Percentiles rank a stretch among this genome's conserved stretches.
These are phyloP conservation scores for Drosophila bifasciata DNA, from an alignment of 1,140 invertebrate genomes.

Conservation along the genomic window DNA sequence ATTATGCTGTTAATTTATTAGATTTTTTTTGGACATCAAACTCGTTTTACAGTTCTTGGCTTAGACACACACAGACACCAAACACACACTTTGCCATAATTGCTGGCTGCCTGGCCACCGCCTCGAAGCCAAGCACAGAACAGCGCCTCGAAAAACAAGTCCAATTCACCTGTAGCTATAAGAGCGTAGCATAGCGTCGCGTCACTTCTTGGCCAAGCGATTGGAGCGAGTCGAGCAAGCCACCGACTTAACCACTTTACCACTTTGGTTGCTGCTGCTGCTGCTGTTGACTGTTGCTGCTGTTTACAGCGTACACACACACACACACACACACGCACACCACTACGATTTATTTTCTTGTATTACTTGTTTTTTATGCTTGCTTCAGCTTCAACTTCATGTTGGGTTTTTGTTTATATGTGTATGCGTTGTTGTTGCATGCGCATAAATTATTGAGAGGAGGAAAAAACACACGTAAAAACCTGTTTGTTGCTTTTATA, in stretches of 20 bases:
- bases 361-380: conserved; percentile 75
- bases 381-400: conserved; percentile 53
- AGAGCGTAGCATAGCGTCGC: conserved; percentile 22
- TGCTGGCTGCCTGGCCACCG: conserved; percentile 26
- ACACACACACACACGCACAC: conserved; percentile 24
- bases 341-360: conserved; percentile 72
- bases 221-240: not conserved
- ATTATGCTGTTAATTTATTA: conserved; percentile 78
- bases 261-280: conserved; percentile 39
- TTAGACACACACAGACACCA: too few species aligned
- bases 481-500: conserved; percentile 78
- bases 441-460: conserved; percentile 71
- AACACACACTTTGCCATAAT: conserved; percentile 18
- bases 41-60: conserved; percentile 53
- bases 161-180: conserved; percentile 69
- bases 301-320: conserved; percentile 66
- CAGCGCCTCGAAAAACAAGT: conserved; percentile 52
- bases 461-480: conserved; percentile 70
- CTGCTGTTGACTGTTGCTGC: conserved; percentile 59
- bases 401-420: conserved; percentile 61
- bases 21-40: conserved; percentile 63
- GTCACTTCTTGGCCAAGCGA: conserved; percentile 51
- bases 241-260: conserved; percentile 50
- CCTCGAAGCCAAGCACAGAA: conserved; percentile 11
- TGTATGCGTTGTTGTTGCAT: conserved; percentile 57